Percentiles rank a stretch among this genome's conserved stretches.
These are phyloP conservation scores for Pseudopipra pipra DNA, from an alignment of 2,113 vertebrate species.

Conservation along the genomic window DNA sequence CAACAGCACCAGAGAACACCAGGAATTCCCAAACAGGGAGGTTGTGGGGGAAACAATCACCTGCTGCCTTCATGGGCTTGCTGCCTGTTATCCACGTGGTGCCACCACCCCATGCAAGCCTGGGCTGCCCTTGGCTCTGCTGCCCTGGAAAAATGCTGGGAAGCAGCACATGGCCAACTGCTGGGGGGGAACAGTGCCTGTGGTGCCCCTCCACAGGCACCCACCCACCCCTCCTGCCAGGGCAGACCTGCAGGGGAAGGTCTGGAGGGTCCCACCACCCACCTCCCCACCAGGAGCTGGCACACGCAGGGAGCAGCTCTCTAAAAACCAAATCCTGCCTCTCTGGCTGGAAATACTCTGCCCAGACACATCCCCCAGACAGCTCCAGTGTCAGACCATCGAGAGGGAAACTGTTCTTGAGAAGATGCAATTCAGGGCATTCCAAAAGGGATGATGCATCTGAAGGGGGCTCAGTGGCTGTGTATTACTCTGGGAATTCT, in stretches of 20 bases:
- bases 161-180: neutral
- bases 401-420: neutral
- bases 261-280: neutral
- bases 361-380: neutral
- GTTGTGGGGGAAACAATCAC: neutral
- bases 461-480: neutral
- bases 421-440: neutral
- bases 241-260: neutral
- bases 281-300: neutral
- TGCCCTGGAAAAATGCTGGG: neutral
- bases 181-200: neutral
- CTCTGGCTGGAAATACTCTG: neutral
- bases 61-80: neutral
- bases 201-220: neutral
- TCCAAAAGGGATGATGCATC: neutral
- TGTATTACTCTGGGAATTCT: neutral
- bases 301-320: neutral
- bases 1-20: neutral
- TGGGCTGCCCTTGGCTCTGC: neutral
- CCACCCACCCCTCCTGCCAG: neutral
- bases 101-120: neutral
- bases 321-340: neutral
- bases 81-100: neutral
- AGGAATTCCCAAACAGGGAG: neutral
- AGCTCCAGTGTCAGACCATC: rapidly evolving